Conservation (phyloP, 2,888 invertebrate species). For the Cheiracanthium punctorium region DNA sequence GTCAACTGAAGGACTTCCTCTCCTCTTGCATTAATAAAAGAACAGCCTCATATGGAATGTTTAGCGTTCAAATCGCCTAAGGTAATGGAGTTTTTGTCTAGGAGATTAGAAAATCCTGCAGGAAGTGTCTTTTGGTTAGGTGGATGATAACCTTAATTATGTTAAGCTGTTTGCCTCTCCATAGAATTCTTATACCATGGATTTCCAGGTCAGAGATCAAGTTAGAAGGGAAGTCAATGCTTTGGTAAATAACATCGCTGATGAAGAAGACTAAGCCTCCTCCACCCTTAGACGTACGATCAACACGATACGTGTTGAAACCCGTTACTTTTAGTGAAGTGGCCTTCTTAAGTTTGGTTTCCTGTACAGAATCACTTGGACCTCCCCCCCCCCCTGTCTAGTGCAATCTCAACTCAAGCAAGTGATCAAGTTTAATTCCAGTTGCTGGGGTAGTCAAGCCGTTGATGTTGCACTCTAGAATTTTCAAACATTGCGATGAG, state of each 20-base stretch:
- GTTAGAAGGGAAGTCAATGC: neutral
- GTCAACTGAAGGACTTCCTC: slow-evolving; percentile 23
- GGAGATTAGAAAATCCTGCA: neutral
- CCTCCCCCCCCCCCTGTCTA: neutral
- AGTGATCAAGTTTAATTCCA: slow-evolving; percentile 23
- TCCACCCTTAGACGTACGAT: no score
- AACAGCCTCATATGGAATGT: slow-evolving; percentile 24
- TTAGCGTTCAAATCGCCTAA: slow-evolving; percentile 24
- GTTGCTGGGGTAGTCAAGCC: slow-evolving; percentile 17
- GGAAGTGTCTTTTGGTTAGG: slow-evolving; percentile 9
- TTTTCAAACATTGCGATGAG: neutral
- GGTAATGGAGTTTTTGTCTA: slow-evolving; percentile 11
- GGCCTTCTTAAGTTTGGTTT: slow-evolving; percentile 23
- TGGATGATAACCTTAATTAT: slow-evolving; percentile 35
- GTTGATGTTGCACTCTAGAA: slow-evolving; percentile 41
- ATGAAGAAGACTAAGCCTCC: neutral
- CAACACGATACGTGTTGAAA: slow-evolving; percentile 9
- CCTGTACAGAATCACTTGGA: slow-evolving; percentile 19
- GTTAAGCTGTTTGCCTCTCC: slow-evolving; percentile 10
- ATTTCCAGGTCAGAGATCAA: slow-evolving; percentile 12
- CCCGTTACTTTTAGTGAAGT: slow-evolving; percentile 6
- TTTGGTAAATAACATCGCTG: slow-evolving; percentile 11
- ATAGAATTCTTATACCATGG: slow-evolving; percentile 1
- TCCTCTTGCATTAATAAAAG: slow-evolving; percentile 11
- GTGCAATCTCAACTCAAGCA: slow-evolving; percentile 22